Conservation (phyloP, 2,797 vertebrate genomes). For the Rhabdomys pumilio region DNA sequence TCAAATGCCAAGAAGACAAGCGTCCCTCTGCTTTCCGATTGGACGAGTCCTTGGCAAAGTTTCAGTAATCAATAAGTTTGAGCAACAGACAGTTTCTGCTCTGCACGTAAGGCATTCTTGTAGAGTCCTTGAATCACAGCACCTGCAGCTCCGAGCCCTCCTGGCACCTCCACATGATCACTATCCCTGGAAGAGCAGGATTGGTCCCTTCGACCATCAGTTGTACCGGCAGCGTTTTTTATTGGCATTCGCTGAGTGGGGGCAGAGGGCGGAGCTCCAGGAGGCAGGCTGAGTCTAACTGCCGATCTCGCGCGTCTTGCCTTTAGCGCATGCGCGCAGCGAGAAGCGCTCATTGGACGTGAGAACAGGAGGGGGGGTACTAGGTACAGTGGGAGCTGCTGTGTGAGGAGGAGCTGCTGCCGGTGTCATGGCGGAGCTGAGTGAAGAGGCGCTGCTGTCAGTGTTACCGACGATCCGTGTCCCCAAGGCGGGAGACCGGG, state of each 20-base stretch:
- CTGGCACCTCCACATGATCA: not conserved
- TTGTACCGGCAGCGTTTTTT: slow-evolving; percentile 46
- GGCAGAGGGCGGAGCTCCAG: slow-evolving; percentile 68
- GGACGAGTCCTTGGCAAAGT: slow-evolving; percentile 53
- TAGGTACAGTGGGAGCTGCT: slow-evolving; percentile 86
- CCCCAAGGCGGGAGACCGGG: slow-evolving; percentile 97
- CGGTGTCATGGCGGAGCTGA: slow-evolving; percentile 95
- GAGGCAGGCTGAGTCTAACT: slow-evolving; percentile 63
- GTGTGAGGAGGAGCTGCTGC: slow-evolving; percentile 83
- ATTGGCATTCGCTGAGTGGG: slow-evolving; percentile 72
- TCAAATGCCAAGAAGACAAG: slow-evolving; percentile 55
- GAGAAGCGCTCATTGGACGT: slow-evolving; percentile 82
- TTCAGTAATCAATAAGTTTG: slow-evolving; percentile 41
- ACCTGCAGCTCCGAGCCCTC: not conserved
- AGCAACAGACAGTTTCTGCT: slow-evolving; percentile 13
- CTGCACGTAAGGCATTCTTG: not conserved
- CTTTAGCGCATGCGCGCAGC: slow-evolving; percentile 72
- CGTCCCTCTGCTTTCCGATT: slow-evolving; percentile 27
- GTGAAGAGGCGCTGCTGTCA: slow-evolving; percentile 97
- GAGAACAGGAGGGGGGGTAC: slow-evolving; percentile 72
- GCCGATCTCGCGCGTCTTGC: slow-evolving; percentile 70
- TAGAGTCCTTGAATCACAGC: not conserved
- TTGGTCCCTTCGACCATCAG: slow-evolving; percentile 72
- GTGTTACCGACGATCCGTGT: slow-evolving; percentile 97
- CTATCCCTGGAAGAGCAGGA: slow-evolving; percentile 32